phyloP scores from a whole-genome alignment of 2,888 invertebrate genomes.

The Cylindroiulus punctatus region DNA sequence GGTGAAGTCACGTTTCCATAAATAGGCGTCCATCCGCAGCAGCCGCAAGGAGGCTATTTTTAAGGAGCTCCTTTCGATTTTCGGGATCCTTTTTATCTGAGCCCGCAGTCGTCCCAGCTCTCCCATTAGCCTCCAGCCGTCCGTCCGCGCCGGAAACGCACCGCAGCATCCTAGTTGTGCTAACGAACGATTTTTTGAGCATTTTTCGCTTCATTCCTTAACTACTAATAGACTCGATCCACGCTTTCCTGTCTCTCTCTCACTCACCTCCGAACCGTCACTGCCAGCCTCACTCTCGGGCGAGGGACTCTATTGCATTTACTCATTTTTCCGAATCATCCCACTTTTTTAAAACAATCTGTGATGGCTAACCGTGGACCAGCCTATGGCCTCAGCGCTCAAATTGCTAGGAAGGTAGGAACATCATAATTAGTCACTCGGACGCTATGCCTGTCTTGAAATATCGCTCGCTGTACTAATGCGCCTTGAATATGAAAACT shows the following conservation, averaged over 20 bases:
- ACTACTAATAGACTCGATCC: slow-evolving; percentile 11
- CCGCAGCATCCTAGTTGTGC: neutral
- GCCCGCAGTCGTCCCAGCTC: neutral
- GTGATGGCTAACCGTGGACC: slow-evolving; percentile 65
- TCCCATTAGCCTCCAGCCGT: slow-evolving; percentile 9
- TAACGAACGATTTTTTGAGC: neutral
- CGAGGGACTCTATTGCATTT: slow-evolving; percentile 31
- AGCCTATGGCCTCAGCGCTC: slow-evolving; percentile 64
- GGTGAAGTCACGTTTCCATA: slow-evolving; percentile 2
- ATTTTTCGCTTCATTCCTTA: neutral
- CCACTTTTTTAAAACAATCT: neutral
- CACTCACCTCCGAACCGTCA: neutral
- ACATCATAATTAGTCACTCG: neutral
- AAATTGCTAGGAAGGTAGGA: slow-evolving; percentile 64
- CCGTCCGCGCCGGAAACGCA: neutral
- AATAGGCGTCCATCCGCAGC: slow-evolving; percentile 3
- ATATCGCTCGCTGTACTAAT: neutral
- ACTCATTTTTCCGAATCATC: neutral
- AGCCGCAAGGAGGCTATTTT: neutral
- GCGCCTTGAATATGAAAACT: neutral
- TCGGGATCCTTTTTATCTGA: neutral
- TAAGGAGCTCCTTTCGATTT: neutral
- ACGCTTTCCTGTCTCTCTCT: neutral
- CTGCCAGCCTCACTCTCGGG: neutral
- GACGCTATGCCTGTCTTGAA: too few species aligned